These are phyloP conservation scores for Pelodytes ibericus DNA, from an alignment of 2,797 vertebrate genomes.

Conservation along the genomic window DNA sequence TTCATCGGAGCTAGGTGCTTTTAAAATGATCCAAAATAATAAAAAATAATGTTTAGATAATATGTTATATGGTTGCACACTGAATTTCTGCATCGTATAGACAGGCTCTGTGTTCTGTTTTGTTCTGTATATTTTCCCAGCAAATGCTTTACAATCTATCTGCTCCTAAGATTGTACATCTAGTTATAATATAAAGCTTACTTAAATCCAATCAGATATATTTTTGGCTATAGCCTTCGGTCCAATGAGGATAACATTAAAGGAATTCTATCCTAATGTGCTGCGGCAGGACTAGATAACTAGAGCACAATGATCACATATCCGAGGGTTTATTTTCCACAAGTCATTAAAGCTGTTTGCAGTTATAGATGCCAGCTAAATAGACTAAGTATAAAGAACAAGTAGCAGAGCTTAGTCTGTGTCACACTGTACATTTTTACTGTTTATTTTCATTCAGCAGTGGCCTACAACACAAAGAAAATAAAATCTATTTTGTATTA, in stretches of 20 bases:
- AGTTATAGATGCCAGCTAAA: too few relatives aligned
- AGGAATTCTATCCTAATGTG: conserved; percentile 11
- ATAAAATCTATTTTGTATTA: neutral
- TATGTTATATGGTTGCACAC: too few relatives aligned
- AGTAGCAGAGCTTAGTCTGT: neutral
- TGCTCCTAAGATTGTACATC: conserved; percentile 12
- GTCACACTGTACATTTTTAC: neutral
- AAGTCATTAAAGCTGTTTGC: neutral
- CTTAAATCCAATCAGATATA: conserved; percentile 26
- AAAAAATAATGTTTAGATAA: too few relatives aligned
- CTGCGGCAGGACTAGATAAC: conserved; percentile 32
- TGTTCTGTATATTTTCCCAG: too few relatives aligned
- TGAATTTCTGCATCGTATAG: too few relatives aligned
- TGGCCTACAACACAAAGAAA: neutral
- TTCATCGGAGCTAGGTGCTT: too few relatives aligned
- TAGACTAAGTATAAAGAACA: neutral
- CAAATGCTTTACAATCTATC: neutral
- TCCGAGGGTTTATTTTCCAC: conserved; percentile 27
- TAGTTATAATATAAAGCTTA: conserved; percentile 21
- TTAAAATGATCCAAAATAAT: too few relatives aligned
- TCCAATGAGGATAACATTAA: conserved; percentile 9
- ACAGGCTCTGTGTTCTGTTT: too few relatives aligned
- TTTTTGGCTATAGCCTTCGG: conserved; percentile 14
- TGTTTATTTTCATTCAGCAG: neutral
- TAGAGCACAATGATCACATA: conserved; percentile 8